Base-by-base conservation (phyloP, 23 tunicate genomes). In the Phallusia fumigata region DNA sequence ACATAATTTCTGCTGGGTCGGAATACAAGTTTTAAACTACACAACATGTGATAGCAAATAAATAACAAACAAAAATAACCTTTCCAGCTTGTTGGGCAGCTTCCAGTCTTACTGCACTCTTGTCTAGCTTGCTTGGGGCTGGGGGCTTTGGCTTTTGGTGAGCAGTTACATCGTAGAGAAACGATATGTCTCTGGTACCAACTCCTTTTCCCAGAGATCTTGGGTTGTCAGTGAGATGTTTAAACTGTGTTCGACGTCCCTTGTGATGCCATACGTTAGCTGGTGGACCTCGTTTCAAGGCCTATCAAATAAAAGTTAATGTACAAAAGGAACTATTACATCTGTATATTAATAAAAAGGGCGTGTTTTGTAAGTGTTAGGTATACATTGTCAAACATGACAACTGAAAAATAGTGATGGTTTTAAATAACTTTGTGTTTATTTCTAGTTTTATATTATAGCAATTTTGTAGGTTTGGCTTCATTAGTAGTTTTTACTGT, bases 191-290 rank as follows among this genome's bases (percentile, higher is more conserved):
- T 52, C 85, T 51, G 0, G 98, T 87, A 30, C 98, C 98, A 49
- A 89, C 88, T 19, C 91, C 83, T 26, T 85, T 86, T 12, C 98
- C 98, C 35, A 79, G 50, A 0, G 91, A 87, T 0, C 94, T 53
- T 34, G 94, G 94, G 51, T 80, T 74, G 82, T 94, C 88, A 21
- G 90, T 94, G 19, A 94, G 78, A 83, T 94, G 98, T 45, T 75
- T 84, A 79, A 85, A 89, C 44, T 85, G 87, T 19, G 64, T 78
- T 74, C 98, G 69, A 78, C 98, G 36, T 31, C 53, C 75, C 53
- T 89, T 89, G 45, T 94, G 98, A 82, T 94, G 98, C 98, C 98
- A 94, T 36, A 89, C 90, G 35, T 82, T 86, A 19, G 84, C 83
- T 13, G 98, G 98, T 16, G 93, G 88, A 31, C 98, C 94, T 85